Conservation (phyloP, 2,113 vertebrate genomes). For the Psittacus erithacus region DNA sequence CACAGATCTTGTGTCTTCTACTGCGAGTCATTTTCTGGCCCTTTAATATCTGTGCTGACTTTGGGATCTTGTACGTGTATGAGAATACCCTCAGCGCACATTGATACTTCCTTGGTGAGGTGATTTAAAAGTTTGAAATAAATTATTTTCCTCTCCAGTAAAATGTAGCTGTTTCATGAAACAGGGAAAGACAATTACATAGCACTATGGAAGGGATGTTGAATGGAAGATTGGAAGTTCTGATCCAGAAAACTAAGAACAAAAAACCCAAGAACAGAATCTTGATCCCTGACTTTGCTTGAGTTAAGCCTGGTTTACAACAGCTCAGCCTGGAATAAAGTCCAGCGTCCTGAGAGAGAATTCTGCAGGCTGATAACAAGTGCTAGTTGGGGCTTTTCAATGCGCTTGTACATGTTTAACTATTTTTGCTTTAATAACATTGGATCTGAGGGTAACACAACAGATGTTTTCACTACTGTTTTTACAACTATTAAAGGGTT, state of each 20-base stretch:
- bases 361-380: not conserved
- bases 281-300: not conserved
- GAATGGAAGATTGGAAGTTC: not conserved
- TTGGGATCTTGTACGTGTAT: not conserved
- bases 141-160: not conserved
- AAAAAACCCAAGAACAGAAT: not conserved
- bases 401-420: not conserved
- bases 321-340: not conserved
- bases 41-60: not conserved
- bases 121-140: not conserved
- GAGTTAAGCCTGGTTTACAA: not conserved
- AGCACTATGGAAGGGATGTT: not conserved
- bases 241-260: not conserved
- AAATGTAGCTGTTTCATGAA: not conserved
- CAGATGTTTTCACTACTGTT: not conserved
- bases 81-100: not conserved
- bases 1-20: not conserved
- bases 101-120: not conserved
- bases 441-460: not conserved
- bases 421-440: not conserved
- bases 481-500: not conserved
- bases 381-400: not conserved
- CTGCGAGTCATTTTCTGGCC: not conserved
- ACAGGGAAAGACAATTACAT: not conserved
- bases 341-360: not conserved